Conservation (phyloP, 2,113 vertebrate genomes). For the Cinclus cinclus region DNA sequence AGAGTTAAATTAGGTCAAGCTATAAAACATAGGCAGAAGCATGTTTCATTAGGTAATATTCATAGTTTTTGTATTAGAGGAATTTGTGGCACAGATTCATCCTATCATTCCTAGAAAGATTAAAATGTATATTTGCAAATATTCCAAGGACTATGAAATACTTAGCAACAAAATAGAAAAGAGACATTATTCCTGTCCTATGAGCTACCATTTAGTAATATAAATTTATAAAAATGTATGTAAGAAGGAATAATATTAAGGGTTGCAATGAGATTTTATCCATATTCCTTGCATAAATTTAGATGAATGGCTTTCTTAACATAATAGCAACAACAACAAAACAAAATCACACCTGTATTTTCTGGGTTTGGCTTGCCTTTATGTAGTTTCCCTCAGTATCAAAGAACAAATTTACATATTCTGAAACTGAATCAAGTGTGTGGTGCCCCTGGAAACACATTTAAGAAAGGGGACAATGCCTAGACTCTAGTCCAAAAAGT, state of each 20-base stretch:
- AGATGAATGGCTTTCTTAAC: background rate
- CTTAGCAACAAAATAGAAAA: background rate
- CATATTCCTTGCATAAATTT: background rate
- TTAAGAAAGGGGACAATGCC: background rate
- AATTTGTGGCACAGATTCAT: background rate
- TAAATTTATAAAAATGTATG: background rate
- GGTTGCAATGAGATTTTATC: background rate
- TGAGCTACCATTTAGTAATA: background rate
- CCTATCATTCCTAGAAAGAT: conserved; percentile 7
- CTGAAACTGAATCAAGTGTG: background rate
- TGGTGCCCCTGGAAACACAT: too few relatives aligned
- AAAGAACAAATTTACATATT: background rate
- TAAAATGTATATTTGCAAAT: conserved; percentile 32
- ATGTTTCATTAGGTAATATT: conserved; percentile 18
- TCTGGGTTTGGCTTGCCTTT: background rate
- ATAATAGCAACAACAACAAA: background rate
- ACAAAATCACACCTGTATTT: background rate
- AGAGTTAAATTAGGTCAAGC: background rate
- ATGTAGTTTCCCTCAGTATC: background rate
- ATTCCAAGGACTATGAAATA: conserved; percentile 11
- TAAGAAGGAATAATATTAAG: background rate
- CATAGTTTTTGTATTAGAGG: background rate
- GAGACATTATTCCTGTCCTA: background rate
- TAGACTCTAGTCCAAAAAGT: background rate
- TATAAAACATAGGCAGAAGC: conserved; percentile 26